Base-by-base conservation (phyloP, 2,888 invertebrate species). In the Chrysodeixis includens region DNA sequence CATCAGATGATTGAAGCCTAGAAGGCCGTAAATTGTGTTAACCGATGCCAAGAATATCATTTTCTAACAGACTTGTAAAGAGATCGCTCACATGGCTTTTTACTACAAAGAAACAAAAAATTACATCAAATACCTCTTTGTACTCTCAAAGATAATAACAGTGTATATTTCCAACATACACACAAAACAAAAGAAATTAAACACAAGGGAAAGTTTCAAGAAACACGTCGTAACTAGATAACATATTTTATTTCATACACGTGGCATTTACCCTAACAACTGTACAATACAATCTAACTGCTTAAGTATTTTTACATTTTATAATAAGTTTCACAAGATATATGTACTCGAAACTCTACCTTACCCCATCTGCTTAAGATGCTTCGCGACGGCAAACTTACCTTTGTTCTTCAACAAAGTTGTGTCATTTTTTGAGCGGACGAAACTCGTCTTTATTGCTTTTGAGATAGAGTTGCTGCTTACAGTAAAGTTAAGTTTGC, bases 241-340 rank as follows among this genome's bases (percentile, higher is more conserved):
- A 74, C 35, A 74, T 62, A 71, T 74, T 74, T 64, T 68, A 71
- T 76, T 76, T 76, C 62, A 59, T 68, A 71, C 67, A 55, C 66
- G 52, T 62, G 44, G 54, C 51, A 70, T 66, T 73, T 67, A 58
- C 62, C 46, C 40, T 71, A 64, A 77, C 69, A 73, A 80, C 66
- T 66, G 61, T 76, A 76, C 66, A 78, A 71, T 78, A 70, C 73
- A 74, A 78, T 75, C 69, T 74, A 74, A 76, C 76, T 72, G 72
- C 61, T 76, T 72, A 80, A 74, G 71, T 72, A 74, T 76, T 79
- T 79, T 76, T 72, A 69, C 65, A 78, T 69, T 75, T 63, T 62
- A 75, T 73, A 67, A 61, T 66, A 76, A 66, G 61, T 51, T 59
- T 51, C 4, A 9, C 14, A 22, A 20, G 68, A n/a, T 8, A 30